phyloP scores from a whole-genome alignment of 2,113 vertebrate species.

The Salminus brasiliensis region DNA sequence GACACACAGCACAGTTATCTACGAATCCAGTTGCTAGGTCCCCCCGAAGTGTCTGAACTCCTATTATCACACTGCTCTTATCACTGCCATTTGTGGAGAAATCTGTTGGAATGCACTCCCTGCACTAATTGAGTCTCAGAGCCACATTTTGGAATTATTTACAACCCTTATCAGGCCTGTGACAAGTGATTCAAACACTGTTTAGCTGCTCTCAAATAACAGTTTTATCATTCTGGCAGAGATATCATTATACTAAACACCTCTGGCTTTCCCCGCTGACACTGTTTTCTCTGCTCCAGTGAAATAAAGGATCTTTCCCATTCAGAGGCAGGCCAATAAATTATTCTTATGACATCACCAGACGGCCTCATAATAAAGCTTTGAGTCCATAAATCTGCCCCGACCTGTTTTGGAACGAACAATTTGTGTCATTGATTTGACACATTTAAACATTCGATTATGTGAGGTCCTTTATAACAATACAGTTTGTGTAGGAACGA shows the following conservation, averaged over 20 bases:
- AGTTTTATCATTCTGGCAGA: slow-evolving; percentile 36
- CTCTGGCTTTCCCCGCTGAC: slow-evolving; percentile 8
- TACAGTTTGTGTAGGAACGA: neutral
- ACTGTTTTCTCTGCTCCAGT: slow-evolving; percentile 20
- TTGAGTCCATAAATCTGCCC: slow-evolving; percentile 5
- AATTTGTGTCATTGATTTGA: neutral
- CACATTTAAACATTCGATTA: neutral
- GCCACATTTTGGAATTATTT: slow-evolving; percentile 49
- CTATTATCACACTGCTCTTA: slow-evolving; percentile 40
- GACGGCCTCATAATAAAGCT: slow-evolving; percentile 17
- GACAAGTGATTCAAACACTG: slow-evolving; percentile 43
- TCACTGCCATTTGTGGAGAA: slow-evolving; percentile 42
- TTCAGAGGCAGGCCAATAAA: slow-evolving; percentile 2
- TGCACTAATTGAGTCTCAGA: slow-evolving; percentile 53
- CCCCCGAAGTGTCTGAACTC: slow-evolving; percentile 13
- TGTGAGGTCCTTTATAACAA: neutral
- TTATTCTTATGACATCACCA: slow-evolving; percentile 15
- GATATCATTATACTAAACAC: slow-evolving; percentile 43
- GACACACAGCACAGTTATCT: slow-evolving; percentile 34
- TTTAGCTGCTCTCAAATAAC: slow-evolving; percentile 42
- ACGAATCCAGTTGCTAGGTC: slow-evolving; percentile 18
- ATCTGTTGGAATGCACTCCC: slow-evolving; percentile 44
- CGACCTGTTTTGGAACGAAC: neutral
- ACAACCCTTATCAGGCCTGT: slow-evolving; percentile 50
- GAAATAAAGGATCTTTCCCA: slow-evolving; percentile 22